Evolutionary conservation across 2,113 vertebrate species (phyloP).

Genomic region (Sigmodon hispidus): DNA sequence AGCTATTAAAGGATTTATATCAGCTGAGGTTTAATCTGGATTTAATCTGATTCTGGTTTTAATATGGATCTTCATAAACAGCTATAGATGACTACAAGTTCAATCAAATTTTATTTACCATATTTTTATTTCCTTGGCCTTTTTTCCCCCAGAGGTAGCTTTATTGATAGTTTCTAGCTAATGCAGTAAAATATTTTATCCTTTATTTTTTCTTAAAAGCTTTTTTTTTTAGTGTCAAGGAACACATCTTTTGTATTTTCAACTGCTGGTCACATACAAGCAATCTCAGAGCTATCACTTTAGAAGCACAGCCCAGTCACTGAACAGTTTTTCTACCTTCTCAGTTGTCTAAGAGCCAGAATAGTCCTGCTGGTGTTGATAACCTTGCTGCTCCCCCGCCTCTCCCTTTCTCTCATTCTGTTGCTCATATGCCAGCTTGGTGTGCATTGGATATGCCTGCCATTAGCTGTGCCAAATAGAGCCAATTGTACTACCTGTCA

Average conservation of each 20-base stretch:
- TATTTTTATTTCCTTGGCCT: slow-evolving; percentile 29
- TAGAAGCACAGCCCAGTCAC: not conserved
- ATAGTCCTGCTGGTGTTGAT: not conserved
- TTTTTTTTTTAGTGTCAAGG: not conserved
- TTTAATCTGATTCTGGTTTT: too few relatives aligned
- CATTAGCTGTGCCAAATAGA: not conserved
- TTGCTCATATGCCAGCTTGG: not conserved
- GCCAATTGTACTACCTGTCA: not conserved
- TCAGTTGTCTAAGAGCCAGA: not conserved
- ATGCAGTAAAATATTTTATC: not conserved
- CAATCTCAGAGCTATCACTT: not conserved
- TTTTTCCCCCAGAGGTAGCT: not conserved
- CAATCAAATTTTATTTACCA: not conserved
- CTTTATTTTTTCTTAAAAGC: slow-evolving; percentile 34
- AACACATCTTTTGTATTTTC: not conserved
- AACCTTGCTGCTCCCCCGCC: not conserved
- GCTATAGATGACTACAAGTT: not conserved
- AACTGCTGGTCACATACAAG: not conserved
- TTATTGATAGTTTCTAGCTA: slow-evolving; percentile 7
- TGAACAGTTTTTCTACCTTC: not conserved
- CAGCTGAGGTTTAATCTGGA: not conserved
- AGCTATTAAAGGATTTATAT: not conserved
- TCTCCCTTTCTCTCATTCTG: not conserved
- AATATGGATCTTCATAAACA: slow-evolving; percentile 1
- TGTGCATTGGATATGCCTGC: not conserved